A percentile compares a stretch with the other conserved stretches of the same genome.
Evolutionary conservation across 23 tunicate genomes (phyloP).

Genomic region (Corella eumyota): DNA sequence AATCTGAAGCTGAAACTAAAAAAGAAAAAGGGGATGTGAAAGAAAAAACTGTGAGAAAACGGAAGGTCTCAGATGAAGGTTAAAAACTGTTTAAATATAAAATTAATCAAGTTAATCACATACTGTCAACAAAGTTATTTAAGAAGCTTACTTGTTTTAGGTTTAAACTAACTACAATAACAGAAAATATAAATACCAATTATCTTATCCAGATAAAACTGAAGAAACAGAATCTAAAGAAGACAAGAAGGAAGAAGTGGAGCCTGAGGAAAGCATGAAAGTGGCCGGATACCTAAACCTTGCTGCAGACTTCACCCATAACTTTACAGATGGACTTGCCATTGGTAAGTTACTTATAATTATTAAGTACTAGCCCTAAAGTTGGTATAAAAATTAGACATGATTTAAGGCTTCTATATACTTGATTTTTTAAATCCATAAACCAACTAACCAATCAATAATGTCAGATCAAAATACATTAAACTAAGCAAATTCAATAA

Average conservation of each 20-base stretch:
- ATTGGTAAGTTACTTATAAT: slow-evolving; percentile 46
- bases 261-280: slow-evolving; percentile 53
- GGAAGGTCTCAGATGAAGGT: not conserved
- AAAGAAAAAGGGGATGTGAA: slow-evolving; percentile 5
- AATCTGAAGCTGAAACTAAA: slow-evolving; percentile 20
- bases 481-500: too few species aligned
- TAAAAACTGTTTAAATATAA: not conserved
- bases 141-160: too few species aligned
- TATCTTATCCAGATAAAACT: not conserved
- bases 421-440: too few species aligned
- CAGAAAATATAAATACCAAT: not conserved
- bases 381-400: too few species aligned
- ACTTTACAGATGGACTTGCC: slow-evolving; percentile 96
- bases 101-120: too few species aligned
- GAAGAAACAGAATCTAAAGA: slow-evolving; percentile 12
- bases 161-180: not conserved
- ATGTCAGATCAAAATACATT: too few species aligned
- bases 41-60: not conserved
- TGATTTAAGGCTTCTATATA: too few species aligned
- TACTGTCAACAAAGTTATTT: too few species aligned
- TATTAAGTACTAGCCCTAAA: too few species aligned
- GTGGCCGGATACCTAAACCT: slow-evolving; percentile 91
- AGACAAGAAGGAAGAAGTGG: slow-evolving; percentile 4
- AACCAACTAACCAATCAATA: too few species aligned
- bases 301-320: slow-evolving; percentile 96